phyloP scores from a whole-genome alignment of 2,113 vertebrate species.

The Grallaria varia region DNA sequence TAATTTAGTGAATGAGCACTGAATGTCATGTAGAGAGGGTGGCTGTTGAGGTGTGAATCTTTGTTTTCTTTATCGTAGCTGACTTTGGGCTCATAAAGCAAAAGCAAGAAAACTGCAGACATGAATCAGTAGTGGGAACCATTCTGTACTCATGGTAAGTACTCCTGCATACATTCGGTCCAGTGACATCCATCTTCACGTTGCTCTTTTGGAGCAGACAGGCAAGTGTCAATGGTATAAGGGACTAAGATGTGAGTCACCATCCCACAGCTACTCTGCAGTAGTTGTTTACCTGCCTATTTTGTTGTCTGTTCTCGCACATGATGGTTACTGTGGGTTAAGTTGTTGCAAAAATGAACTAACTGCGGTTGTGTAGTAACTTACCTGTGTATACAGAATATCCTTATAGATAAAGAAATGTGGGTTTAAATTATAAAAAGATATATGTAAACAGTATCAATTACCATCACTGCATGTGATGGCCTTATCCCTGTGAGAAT shows the following conservation, averaged over 20 bases:
- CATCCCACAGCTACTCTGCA: not conserved
- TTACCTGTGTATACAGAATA: not conserved
- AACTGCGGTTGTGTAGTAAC: not conserved
- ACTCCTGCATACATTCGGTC: not conserved
- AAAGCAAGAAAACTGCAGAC: conserved; percentile 88
- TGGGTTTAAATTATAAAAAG: not conserved
- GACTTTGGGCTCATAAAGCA: conserved; percentile 92
- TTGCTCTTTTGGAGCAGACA: not conserved
- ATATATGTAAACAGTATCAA: not conserved
- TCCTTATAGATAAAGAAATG: not conserved
- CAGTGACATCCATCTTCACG: not conserved
- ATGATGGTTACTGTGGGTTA: not conserved
- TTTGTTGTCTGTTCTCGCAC: not conserved
- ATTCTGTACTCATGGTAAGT: conserved; percentile 90
- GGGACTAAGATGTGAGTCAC: not conserved
- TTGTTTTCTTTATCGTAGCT: conserved; percentile 71
- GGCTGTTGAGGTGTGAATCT: not conserved
- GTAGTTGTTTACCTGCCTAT: not conserved
- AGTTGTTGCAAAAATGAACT: not conserved
- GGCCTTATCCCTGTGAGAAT: not conserved
- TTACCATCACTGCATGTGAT: not conserved
- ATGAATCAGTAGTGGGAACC: conserved; percentile 87
- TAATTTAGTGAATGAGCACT: not conserved
- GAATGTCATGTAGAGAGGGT: not conserved
- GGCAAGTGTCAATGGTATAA: not conserved